A percentile compares a stretch with the other conserved stretches of the same genome.
Evolutionary conservation across 2,797 vertebrate species (phyloP).

Genomic region (Poeciliopsis turneri): DNA sequence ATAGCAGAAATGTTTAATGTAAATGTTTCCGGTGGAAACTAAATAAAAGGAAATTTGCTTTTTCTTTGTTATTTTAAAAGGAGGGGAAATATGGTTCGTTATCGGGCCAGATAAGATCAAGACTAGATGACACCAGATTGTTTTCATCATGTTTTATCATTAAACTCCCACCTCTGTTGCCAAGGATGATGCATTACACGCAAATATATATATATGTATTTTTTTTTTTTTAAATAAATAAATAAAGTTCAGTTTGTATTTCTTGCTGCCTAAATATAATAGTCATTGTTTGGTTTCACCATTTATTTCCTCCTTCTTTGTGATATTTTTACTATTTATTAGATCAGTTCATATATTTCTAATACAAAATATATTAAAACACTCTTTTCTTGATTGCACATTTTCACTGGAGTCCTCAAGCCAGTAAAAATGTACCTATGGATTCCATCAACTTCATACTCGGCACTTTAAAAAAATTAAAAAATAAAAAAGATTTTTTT

Average conservation of each 20-base stretch:
- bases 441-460: background rate
- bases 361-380: background rate
- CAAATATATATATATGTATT: background rate
- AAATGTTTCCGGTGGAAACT: background rate
- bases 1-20: background rate
- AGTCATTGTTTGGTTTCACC: background rate
- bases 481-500: background rate
- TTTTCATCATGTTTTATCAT: background rate
- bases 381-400: background rate
- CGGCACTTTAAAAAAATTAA: background rate
- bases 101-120: background rate
- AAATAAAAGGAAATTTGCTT: background rate
- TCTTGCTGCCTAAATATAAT: background rate
- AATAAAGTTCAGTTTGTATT: background rate
- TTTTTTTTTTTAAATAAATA: no score
- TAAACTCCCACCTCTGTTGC: background rate
- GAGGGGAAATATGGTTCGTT: background rate
- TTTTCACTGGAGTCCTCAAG: background rate
- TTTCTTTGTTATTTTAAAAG: background rate
- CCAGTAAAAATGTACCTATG: background rate
- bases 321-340: background rate
- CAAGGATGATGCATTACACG: background rate
- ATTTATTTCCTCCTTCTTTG: background rate
- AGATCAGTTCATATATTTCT: background rate
- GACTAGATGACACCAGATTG: background rate